Percentiles rank a stretch among this genome's conserved stretches.
These are phyloP conservation scores for Microtus oregoni DNA, from an alignment of 2,113 vertebrate genomes.

Conservation along the genomic window DNA sequence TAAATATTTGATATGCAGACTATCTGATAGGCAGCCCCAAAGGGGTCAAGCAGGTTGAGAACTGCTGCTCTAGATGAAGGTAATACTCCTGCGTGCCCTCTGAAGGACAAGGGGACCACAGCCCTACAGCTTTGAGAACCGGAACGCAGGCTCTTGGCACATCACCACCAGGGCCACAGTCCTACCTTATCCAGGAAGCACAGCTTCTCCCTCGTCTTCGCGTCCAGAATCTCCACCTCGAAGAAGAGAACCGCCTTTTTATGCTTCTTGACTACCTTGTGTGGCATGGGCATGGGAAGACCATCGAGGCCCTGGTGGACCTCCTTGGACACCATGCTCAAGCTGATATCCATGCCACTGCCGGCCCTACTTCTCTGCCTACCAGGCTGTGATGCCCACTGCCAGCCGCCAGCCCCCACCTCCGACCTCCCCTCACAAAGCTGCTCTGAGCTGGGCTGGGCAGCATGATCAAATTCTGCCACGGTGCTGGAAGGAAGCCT, in stretches of 20 bases:
- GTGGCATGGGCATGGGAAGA: constrained; percentile 68
- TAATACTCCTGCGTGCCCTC: not conserved
- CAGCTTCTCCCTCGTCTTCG: constrained; percentile 96
- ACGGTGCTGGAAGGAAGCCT: constrained; percentile 69
- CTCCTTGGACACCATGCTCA: constrained; percentile 88
- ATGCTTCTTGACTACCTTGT: constrained; percentile 90
- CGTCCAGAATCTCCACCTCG: constrained; percentile 98
- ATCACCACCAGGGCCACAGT: not conserved
- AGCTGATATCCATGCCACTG: constrained; percentile 87
- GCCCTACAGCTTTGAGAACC: not conserved
- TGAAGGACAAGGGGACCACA: not conserved
- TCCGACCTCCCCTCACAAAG: constrained; percentile 53
- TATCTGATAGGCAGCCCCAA: not conserved
- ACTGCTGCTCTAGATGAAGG: not conserved
- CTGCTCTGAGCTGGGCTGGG: constrained; percentile 13
- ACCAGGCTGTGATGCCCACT: constrained; percentile 25
- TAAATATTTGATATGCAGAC: too few relatives aligned
- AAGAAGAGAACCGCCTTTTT: constrained; percentile 96
- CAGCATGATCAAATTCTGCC: constrained; percentile 76
- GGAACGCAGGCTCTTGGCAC: not conserved
- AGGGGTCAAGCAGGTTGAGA: not conserved
- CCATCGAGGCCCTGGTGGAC: constrained; percentile 72
- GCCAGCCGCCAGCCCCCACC: constrained; percentile 64
- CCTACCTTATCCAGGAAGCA: constrained; percentile 98
- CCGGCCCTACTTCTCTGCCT: constrained; percentile 1